Conservation (phyloP, 2,113 vertebrate species). For the Macrotis lagotis region DNA sequence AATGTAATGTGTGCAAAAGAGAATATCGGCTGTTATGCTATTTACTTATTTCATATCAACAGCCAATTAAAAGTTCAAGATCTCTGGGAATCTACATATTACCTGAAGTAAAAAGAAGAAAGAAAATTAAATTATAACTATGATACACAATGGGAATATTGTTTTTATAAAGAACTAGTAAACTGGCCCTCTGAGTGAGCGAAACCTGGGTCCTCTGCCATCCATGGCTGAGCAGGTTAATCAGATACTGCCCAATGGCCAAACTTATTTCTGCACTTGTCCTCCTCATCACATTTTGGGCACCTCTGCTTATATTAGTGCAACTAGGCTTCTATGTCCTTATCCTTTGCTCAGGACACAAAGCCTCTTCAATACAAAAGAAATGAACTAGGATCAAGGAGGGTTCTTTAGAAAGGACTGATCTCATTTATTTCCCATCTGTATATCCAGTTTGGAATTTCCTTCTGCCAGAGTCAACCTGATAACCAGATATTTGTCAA, state of each 20-base stretch:
- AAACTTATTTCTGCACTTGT: constrained; percentile 15
- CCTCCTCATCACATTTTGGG: neutral
- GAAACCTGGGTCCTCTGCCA: neutral
- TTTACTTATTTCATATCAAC: constrained; percentile 31
- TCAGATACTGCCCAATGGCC: constrained; percentile 21
- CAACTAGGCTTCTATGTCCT: neutral
- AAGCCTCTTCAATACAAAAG: constrained; percentile 14
- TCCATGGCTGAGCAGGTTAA: constrained; percentile 5
- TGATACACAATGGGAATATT: neutral
- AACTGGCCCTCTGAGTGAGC: neutral
- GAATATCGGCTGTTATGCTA: neutral
- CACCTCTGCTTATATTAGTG: neutral
- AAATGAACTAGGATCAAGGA: constrained; percentile 57
- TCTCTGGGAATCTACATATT: constrained; percentile 15
- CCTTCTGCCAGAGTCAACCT: constrained; percentile 19
- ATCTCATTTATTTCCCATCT: constrained; percentile 15
- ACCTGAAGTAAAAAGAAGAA: constrained; percentile 30
- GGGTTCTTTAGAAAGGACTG: constrained; percentile 29
- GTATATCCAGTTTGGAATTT: constrained; percentile 38
- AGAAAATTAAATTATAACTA: constrained; percentile 34
- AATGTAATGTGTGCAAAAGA: constrained; percentile 16
- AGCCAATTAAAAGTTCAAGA: constrained; percentile 54
- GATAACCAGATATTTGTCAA: constrained; percentile 41
- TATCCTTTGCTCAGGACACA: constrained; percentile 28
- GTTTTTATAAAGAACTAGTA: constrained; percentile 17